Percentiles rank a stretch among this genome's conserved stretches.
phyloP scores from a whole-genome alignment of 2,113 vertebrate genomes.

The Chelonoidis abingdonii region DNA sequence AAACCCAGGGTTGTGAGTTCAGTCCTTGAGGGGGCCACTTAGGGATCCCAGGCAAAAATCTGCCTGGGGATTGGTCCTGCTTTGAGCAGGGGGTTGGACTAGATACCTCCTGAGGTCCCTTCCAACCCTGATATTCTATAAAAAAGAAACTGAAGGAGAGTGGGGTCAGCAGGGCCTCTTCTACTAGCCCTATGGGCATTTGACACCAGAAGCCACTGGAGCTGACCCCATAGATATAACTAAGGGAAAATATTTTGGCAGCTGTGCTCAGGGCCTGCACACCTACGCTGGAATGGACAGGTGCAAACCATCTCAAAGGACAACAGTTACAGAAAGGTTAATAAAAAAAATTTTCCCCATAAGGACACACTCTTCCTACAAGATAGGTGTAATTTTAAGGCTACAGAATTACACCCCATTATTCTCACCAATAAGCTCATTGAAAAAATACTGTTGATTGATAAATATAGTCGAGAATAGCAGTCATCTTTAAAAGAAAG shows the following conservation, averaged over 20 bases:
- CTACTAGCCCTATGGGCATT: too few species aligned
- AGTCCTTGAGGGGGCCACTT: too few species aligned
- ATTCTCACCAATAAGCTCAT: neutral
- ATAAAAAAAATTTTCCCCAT: fast-evolving
- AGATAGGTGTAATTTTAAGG: neutral
- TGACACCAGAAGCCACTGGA: neutral
- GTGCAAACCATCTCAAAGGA: neutral
- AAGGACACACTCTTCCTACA: neutral
- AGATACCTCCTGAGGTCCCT: too few species aligned
- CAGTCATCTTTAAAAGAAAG: neutral
- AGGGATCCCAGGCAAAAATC: too few species aligned
- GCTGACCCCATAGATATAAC: neutral
- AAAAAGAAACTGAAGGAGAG: neutral
- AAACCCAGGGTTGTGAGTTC: too few species aligned
- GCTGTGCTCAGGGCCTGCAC: neutral
- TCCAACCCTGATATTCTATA: too few species aligned
- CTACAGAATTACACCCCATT: neutral
- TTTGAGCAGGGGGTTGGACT: too few species aligned
- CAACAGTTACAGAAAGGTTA: neutral
- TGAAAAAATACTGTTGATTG: neutral
- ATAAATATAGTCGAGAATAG: neutral
- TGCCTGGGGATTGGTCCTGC: too few species aligned
- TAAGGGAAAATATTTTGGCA: neutral
- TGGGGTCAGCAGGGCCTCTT: neutral
- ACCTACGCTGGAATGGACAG: neutral